These are phyloP conservation scores for Dendrocincla fuliginosa DNA, from an alignment of 2,797 vertebrate species.

Conservation along the genomic window DNA sequence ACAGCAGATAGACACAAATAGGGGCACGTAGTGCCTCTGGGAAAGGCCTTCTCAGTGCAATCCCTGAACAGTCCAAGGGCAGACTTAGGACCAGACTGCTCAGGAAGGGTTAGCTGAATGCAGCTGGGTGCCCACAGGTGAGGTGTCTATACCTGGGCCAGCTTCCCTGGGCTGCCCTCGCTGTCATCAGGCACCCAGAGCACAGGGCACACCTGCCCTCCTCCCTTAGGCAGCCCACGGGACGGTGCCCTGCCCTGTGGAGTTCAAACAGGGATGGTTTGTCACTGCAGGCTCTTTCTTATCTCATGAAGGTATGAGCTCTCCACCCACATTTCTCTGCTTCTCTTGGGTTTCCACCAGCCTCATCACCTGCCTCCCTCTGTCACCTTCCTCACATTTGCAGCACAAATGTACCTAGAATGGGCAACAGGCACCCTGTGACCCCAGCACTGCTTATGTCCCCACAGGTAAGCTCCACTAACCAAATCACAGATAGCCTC, in stretches of 20 bases:
- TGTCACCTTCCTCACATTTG: not conserved
- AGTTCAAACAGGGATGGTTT: not conserved
- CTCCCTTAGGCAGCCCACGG: not conserved
- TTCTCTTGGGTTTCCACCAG: not conserved
- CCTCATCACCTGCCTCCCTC: not conserved
- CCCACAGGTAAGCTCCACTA: not conserved
- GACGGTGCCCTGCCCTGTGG: not conserved
- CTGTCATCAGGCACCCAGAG: not conserved
- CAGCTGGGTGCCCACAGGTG: not conserved
- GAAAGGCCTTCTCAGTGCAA: not conserved
- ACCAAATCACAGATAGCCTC: not conserved
- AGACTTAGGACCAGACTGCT: not conserved
- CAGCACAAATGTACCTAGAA: not conserved
- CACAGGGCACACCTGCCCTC: not conserved
- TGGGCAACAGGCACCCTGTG: not conserved
- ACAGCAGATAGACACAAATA: not conserved
- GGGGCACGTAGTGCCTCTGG: fast-evolving
- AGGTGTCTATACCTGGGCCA: not conserved
- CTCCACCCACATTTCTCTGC: not conserved
- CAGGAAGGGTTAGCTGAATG: not conserved
- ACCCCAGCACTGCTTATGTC: not conserved
- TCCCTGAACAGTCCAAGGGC: not conserved
- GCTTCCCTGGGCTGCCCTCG: not conserved
- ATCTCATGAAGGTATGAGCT: not conserved
- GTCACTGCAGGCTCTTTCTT: not conserved